Evolutionary conservation across 2,888 invertebrate genomes (phyloP).

Genomic region (Molorchus minor): DNA sequence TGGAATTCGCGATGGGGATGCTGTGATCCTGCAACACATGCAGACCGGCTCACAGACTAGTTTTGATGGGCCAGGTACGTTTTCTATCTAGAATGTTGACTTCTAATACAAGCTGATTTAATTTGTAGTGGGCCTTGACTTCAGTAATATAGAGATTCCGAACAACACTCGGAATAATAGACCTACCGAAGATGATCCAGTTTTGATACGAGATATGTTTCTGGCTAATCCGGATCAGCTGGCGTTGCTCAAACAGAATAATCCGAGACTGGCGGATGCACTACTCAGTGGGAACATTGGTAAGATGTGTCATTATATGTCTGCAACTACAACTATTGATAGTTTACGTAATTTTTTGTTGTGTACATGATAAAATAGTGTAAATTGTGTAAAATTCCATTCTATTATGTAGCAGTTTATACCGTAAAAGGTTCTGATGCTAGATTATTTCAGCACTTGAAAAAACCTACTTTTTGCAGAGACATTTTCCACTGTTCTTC

Average conservation of each 20-base stretch:
- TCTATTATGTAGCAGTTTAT: not conserved
- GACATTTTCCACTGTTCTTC: slow-evolving; percentile 79
- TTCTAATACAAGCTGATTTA: not conserved
- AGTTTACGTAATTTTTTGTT: too few species aligned
- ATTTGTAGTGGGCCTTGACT: slow-evolving; percentile 71
- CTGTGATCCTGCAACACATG: slow-evolving; percentile 83
- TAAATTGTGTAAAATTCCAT: not conserved
- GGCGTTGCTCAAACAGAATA: slow-evolving; percentile 90
- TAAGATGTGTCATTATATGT: slow-evolving; percentile 55
- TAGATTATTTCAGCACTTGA: slow-evolving; percentile 26
- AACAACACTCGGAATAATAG: slow-evolving; percentile 54
- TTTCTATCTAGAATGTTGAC: not conserved
- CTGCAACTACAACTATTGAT: too few species aligned
- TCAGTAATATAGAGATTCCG: slow-evolving; percentile 86
- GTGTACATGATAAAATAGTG: not conserved
- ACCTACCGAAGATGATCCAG: slow-evolving; percentile 80
- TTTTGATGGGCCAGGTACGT: slow-evolving; percentile 37
- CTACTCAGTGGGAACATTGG: slow-evolving; percentile 84
- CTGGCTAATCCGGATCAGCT: slow-evolving; percentile 90
- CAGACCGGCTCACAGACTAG: slow-evolving; percentile 57
- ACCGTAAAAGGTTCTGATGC: slow-evolving; percentile 4
- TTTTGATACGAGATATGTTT: slow-evolving; percentile 85
- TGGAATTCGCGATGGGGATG: slow-evolving; percentile 89
- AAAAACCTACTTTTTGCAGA: slow-evolving; percentile 65
- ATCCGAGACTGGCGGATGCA: slow-evolving; percentile 91